Percentiles rank a stretch among this genome's conserved stretches.
Evolutionary conservation across 2,113 vertebrate genomes (phyloP).

Genomic region (Myotis davidii): DNA sequence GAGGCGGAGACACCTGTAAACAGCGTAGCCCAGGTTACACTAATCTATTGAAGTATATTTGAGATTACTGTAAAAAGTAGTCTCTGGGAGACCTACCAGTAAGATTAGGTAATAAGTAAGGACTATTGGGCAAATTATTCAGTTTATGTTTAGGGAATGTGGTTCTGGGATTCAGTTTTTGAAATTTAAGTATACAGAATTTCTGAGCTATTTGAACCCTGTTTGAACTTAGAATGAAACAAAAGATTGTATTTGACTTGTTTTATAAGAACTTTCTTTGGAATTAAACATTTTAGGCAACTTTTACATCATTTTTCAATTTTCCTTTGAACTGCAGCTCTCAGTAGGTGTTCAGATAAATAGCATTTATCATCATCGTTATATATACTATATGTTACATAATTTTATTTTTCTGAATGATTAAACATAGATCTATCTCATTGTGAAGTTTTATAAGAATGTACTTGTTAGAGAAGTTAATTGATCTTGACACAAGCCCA

Average conservation of each 20-base stretch:
- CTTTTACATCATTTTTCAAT: conserved; percentile 76
- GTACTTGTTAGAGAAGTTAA: conserved; percentile 65
- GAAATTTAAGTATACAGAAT: conserved; percentile 40
- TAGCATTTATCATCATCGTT: neutral
- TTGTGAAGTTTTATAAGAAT: conserved; percentile 74
- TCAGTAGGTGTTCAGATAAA: conserved; percentile 72
- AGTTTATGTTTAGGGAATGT: conserved; percentile 62
- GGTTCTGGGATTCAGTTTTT: conserved; percentile 64
- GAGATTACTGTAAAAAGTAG: conserved; percentile 43
- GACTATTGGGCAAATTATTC: conserved; percentile 53
- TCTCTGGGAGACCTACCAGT: conserved; percentile 35
- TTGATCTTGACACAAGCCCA: conserved; percentile 67
- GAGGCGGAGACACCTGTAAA: conserved; percentile 65
- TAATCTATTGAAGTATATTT: conserved; percentile 14
- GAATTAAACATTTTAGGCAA: conserved; percentile 49
- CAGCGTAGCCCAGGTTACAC: conserved; percentile 54
- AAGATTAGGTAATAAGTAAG: conserved; percentile 26
- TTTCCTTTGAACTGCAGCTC: conserved; percentile 72
- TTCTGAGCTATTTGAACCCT: conserved; percentile 52
- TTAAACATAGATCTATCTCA: conserved; percentile 75
- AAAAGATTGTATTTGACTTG: conserved; percentile 43
- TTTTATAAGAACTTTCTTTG: conserved; percentile 64
- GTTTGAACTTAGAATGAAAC: conserved; percentile 64
- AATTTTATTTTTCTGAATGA: conserved; percentile 80
- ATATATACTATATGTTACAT: conserved; percentile 57